Percentiles rank a stretch among this genome's conserved stretches.
phyloP scores from a whole-genome alignment of 2,113 vertebrate species.

The Himantopus leucocephalus region DNA sequence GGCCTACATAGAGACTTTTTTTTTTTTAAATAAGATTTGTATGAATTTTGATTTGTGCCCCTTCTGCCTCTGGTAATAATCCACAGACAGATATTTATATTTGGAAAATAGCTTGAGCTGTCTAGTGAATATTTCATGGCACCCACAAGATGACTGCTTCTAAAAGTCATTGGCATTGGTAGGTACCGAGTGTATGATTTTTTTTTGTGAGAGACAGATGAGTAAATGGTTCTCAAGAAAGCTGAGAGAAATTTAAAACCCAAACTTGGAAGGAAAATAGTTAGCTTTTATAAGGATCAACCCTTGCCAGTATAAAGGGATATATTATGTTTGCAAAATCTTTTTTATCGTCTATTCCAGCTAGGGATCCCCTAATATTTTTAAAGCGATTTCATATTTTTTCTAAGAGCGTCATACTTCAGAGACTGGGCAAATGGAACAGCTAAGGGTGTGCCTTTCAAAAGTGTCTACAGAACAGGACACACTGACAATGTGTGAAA shows the following conservation, averaged over 20 bases:
- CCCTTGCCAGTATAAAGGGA: neutral
- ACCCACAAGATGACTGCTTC: neutral
- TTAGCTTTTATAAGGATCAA: neutral
- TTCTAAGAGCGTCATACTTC: neutral
- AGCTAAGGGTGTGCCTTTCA: neutral
- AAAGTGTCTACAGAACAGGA: neutral
- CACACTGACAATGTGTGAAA: neutral
- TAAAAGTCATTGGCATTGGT: neutral
- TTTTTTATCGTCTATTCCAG: neutral
- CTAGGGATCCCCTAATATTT: neutral
- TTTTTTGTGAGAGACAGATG: neutral
- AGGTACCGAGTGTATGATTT: neutral
- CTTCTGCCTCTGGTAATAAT: neutral
- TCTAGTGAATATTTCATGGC: slow-evolving; percentile 28
- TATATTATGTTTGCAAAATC: neutral
- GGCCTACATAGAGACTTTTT: neutral
- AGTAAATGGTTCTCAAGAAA: neutral
- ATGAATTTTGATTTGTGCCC: slow-evolving; percentile 15
- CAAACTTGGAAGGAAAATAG: neutral
- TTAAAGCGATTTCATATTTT: neutral
- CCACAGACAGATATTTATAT: neutral
- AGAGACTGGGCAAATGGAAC: neutral
- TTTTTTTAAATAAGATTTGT: neutral
- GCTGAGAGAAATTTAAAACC: neutral
- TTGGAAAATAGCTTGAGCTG: slow-evolving; percentile 12